phyloP scores from a whole-genome alignment of 2,797 vertebrate genomes.

The Phoxinus dragarum region DNA sequence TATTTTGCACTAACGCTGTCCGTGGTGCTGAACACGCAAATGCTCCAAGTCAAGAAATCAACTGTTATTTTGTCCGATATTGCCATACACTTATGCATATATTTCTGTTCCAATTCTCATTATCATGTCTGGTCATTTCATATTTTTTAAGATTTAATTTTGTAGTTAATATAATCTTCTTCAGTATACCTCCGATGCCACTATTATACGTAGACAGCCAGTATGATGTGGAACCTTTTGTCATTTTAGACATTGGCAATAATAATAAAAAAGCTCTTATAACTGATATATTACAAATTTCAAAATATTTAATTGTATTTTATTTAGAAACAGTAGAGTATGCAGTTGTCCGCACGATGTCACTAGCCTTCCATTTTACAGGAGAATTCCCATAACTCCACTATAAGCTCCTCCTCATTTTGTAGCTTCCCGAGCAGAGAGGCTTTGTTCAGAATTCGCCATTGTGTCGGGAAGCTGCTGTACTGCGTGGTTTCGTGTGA shows the following conservation, averaged over 20 bases:
- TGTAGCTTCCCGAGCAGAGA: conserved; percentile 2
- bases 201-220: too few relatives aligned
- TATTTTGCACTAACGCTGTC: background rate
- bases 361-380: conserved; percentile 26
- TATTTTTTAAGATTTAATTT: background rate
- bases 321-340: too few relatives aligned
- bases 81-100: background rate
- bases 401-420: conserved; percentile 51
- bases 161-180: background rate
- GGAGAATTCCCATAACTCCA: background rate
- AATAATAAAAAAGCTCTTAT: too few relatives aligned
- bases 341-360: conserved; percentile 48
- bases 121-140: background rate
- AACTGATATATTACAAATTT: too few relatives aligned
- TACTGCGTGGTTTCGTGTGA: background rate
- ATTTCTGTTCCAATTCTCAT: background rate
- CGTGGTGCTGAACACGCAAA: conserved; percentile 27
- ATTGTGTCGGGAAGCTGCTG: conserved; percentile 34
- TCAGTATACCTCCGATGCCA: background rate
- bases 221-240: too few relatives aligned
- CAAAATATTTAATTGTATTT: too few relatives aligned
- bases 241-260: too few relatives aligned
- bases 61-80: background rate
- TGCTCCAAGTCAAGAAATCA: background rate
- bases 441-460: conserved; percentile 56